Evolutionary conservation across 2,797 vertebrate species (phyloP).

Genomic region (Macropus fuliginosus): DNA sequence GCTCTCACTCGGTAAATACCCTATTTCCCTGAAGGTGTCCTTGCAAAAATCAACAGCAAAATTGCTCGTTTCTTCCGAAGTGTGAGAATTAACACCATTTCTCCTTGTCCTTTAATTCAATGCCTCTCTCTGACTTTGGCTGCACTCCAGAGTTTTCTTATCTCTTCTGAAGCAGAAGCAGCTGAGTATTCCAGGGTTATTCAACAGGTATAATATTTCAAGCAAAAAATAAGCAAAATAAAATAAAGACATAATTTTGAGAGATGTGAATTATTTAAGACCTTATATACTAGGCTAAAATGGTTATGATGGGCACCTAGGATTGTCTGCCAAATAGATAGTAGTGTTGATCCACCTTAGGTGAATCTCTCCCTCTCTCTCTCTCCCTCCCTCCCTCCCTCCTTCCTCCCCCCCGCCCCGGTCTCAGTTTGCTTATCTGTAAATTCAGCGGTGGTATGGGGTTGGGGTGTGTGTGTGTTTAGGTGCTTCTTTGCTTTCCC

Average conservation of each 20-base stretch:
- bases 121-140: slow-evolving; percentile 31
- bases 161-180: not conserved
- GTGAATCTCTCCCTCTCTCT: not conserved
- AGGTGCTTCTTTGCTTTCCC: not conserved
- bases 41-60: not conserved
- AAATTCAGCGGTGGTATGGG: not conserved
- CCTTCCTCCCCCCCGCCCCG: not conserved
- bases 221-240: not conserved
- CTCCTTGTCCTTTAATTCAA: slow-evolving; percentile 36
- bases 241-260: not conserved
- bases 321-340: not conserved
- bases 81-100: not conserved
- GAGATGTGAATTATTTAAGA: not conserved
- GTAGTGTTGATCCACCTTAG: not conserved
- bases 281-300: not conserved
- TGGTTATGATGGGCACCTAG: not conserved
- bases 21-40: not conserved
- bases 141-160: slow-evolving; percentile 8
- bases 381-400: too few relatives aligned
- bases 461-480: not conserved
- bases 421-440: not conserved
- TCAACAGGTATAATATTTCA: not conserved
- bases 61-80: slow-evolving; percentile 5
- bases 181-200: not conserved
- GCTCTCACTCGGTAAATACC: not conserved